Base-by-base conservation (phyloP, 2,888 invertebrate genomes). In the Cremastinae sp. region DNA sequence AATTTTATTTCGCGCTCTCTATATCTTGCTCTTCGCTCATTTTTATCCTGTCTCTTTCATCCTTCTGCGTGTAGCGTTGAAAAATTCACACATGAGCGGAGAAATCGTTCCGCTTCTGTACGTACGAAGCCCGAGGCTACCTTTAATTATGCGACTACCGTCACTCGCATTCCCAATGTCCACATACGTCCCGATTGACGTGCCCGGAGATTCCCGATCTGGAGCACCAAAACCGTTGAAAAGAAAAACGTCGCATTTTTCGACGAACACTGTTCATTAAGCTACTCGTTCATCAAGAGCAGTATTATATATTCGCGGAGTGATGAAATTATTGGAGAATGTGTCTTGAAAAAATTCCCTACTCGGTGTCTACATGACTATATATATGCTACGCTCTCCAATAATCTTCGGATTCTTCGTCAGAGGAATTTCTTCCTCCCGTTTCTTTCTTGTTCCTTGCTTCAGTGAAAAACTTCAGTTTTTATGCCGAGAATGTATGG, bases 121-220 rank as follows among this genome's bases (percentile, higher is more conserved):
- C 43, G 18, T n/a, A 14, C 14, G 3, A 9, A 16, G 49, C 68
- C 62, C 56, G 8, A 14, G 72, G 66, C 66, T 22, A 68, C 58
- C 68, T 71, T 62, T 58, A 64, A 75, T 75, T 64, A 64, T 56
- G 58, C 43, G 62, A 66, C 38, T 16, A 28, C 41, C 41, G 54
- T 59, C 56, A 54, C 38, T 53, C 59, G 51, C 45, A 1, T 56
- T 20, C 45, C n/a, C 43, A 38, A 65, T 62, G 34, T 28, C 47
- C 47, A 20, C n/a, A n/a, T n/a, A n/a, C 38, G 53, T 38, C 28
- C 38, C 38, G 18, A 65, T 38, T 47, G 36, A 20, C 45, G 36
- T 20, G 36, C 16, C 12, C 14, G 7, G 34, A 20, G 14, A 43
- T 59, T 69, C 34, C 34, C 36, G 22, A 74, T 58, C 20, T 41